These are phyloP conservation scores for Scomber colias DNA, from an alignment of 2,113 vertebrate species.

Conservation along the genomic window DNA sequence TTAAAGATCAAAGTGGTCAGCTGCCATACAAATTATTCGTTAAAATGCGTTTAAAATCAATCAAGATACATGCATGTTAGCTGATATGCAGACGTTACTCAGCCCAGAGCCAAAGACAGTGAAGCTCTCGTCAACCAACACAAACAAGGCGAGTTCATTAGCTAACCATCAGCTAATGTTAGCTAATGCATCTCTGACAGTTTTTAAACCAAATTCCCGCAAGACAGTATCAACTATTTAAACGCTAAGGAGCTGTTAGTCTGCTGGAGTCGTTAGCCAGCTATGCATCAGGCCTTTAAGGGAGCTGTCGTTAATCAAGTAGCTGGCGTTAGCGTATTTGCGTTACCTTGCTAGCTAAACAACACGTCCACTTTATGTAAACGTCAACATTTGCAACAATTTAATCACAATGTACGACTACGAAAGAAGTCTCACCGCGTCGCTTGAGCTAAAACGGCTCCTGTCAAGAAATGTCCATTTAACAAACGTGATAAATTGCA, in stretches of 20 bases:
- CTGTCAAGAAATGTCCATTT: slow-evolving; percentile 71
- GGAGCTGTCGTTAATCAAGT: slow-evolving; percentile 52
- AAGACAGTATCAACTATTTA: not conserved
- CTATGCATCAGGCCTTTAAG: slow-evolving; percentile 39
- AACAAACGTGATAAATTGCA: slow-evolving; percentile 37
- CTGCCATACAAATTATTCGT: not conserved
- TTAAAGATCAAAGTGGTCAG: not conserved
- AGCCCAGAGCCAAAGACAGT: slow-evolving; percentile 2
- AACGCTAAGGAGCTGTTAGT: not conserved
- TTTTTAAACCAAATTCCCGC: not conserved
- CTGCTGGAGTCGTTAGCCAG: not conserved
- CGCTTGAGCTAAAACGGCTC: slow-evolving; percentile 4
- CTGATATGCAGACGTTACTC: slow-evolving; percentile 13
- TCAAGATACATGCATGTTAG: not conserved
- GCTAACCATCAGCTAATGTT: slow-evolving; percentile 48
- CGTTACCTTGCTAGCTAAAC: slow-evolving; percentile 75
- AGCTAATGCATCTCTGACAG: slow-evolving; percentile 33
- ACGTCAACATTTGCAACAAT: slow-evolving; percentile 32
- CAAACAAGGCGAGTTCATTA: slow-evolving; percentile 34
- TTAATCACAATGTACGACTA: not conserved
- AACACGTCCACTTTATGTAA: slow-evolving; percentile 59
- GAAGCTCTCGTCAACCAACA: slow-evolving; percentile 9
- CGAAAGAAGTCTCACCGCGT: slow-evolving; percentile 45
- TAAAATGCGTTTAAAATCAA: not conserved
- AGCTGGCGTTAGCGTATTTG: slow-evolving; percentile 62